A percentile compares a stretch with the other conserved stretches of the same genome.
Conservation (phyloP, 2,113 vertebrate genomes). For the Deroptyus accipitrinus region DNA sequence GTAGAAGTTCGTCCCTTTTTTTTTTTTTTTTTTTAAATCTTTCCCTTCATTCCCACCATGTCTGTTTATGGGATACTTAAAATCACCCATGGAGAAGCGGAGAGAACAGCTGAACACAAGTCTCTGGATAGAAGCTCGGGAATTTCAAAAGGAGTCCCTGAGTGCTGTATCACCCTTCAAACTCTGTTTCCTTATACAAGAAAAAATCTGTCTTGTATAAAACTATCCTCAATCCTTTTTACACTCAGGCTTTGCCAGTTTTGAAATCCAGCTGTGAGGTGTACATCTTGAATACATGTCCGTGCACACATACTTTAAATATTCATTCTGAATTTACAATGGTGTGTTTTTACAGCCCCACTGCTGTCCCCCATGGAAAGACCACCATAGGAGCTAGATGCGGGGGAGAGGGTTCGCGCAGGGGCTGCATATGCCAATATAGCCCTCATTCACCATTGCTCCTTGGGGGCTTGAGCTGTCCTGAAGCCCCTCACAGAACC, state of each 20-base stretch:
- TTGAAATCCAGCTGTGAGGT: background rate
- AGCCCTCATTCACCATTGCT: background rate
- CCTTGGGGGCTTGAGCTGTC: background rate
- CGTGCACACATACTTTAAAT: background rate
- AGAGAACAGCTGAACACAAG: background rate
- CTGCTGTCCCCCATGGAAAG: background rate
- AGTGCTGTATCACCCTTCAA: background rate
- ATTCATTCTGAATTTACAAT: background rate
- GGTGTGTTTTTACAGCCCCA: background rate
- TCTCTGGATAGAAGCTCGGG: background rate
- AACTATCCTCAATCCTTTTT: background rate
- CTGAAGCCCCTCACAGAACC: background rate
- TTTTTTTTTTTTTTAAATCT: background rate
- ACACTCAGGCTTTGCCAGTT: background rate
- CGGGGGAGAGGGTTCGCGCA: background rate
- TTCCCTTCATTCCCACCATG: background rate
- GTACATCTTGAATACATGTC: background rate
- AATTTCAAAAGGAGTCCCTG: background rate
- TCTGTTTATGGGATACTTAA: constrained; percentile 10
- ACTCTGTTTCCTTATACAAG: background rate
- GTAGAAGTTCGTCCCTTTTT: background rate
- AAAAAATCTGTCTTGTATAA: background rate
- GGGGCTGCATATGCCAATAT: background rate
- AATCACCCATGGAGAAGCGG: background rate
- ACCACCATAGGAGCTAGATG: background rate